Percentiles rank a stretch among this genome's conserved stretches.
Evolutionary conservation across 2,113 vertebrate genomes (phyloP).

Genomic region (Dromas ardeola): DNA sequence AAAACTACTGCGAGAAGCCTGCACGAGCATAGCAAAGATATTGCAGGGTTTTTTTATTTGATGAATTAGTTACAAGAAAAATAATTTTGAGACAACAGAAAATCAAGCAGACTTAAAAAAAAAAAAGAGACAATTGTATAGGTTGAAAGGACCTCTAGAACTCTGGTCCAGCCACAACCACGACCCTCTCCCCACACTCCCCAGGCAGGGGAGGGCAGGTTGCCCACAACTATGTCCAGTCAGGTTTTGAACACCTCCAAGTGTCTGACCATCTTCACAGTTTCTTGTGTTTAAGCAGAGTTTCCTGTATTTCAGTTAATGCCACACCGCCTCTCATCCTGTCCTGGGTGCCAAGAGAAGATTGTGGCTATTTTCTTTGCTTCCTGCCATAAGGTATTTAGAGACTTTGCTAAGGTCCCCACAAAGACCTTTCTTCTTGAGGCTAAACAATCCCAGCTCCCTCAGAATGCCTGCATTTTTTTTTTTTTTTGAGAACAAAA

Average conservation of each 20-base stretch:
- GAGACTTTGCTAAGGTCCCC: not conserved
- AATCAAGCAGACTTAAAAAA: not conserved
- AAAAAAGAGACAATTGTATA: not conserved
- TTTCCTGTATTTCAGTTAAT: not conserved
- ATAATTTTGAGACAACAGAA: not conserved
- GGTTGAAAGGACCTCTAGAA: not conserved
- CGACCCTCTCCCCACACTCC: fast-evolving
- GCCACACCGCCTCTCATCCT: not conserved
- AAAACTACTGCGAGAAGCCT: not conserved
- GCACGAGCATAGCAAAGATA: not conserved
- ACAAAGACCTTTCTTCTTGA: not conserved
- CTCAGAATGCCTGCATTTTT: not conserved
- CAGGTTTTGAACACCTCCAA: not conserved
- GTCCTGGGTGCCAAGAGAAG: not conserved
- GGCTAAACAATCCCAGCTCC: not conserved
- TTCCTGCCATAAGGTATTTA: not conserved
- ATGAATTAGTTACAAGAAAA: not conserved
- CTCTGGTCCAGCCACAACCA: not conserved
- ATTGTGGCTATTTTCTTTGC: not conserved
- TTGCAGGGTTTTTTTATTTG: not conserved
- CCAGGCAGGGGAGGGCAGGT: not conserved
- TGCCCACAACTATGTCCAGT: not conserved
- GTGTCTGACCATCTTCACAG: not conserved
- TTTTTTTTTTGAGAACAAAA: not conserved
- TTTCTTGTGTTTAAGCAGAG: not conserved